Evolutionary conservation across 2,113 vertebrate species (phyloP).

Genomic region (Oreochromis spilurus): DNA sequence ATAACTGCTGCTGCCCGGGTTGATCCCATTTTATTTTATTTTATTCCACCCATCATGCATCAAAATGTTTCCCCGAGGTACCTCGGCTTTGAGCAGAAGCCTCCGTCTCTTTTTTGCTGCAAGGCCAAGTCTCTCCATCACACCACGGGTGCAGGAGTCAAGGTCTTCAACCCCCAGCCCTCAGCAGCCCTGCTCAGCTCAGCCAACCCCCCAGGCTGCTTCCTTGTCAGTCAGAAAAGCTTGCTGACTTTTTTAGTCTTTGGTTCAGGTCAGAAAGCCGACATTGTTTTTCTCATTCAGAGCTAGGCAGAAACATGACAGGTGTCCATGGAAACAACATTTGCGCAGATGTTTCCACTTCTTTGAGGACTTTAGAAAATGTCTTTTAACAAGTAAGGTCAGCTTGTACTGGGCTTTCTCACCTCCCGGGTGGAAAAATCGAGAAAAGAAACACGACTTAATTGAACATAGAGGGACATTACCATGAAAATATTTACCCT

Average conservation of each 20-base stretch:
- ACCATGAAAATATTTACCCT: not conserved
- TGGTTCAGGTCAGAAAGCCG: conserved; percentile 59
- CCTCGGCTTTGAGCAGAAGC: conserved; percentile 54
- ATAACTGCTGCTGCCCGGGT: conserved; percentile 45
- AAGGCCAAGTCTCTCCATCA: conserved; percentile 74
- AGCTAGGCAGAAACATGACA: conserved; percentile 64
- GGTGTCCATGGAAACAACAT: conserved; percentile 74
- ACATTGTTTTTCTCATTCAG: conserved; percentile 55
- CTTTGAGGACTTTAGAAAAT: conserved; percentile 52
- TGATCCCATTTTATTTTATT: conserved; percentile 64
- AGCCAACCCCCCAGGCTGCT: conserved; percentile 63
- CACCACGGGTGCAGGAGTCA: conserved; percentile 64
- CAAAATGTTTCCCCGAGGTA: conserved; percentile 68
- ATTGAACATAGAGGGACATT: not conserved
- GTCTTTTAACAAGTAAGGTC: conserved; percentile 32
- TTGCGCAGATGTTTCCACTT: conserved; percentile 54
- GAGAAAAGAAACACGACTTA: not conserved
- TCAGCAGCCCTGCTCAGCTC: conserved; percentile 48
- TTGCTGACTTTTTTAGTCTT: conserved; percentile 56
- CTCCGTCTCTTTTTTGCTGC: conserved; percentile 57
- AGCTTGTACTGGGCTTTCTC: not conserved
- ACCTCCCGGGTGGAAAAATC: not conserved
- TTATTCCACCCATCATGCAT: conserved; percentile 69
- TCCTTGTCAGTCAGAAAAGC: conserved; percentile 64
- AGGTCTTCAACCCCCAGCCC: conserved; percentile 68